Conservation (phyloP, 1,140 invertebrate species). For the Platorchestia sp. region DNA sequence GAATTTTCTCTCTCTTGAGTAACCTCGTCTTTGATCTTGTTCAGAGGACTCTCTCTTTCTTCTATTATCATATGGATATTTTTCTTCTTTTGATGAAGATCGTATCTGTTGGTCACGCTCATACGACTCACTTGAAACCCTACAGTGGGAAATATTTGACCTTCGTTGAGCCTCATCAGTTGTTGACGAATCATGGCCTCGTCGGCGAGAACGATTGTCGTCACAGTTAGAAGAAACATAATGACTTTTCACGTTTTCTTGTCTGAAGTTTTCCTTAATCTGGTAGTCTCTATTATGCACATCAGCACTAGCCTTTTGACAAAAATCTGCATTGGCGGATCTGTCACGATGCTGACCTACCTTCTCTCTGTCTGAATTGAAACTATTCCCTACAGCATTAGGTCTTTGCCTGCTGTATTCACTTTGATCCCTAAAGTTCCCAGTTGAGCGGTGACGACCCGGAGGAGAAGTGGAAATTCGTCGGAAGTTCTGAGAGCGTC, state of each 20-base stretch:
- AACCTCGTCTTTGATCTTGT: not conserved
- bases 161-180: not conserved
- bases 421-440: not conserved
- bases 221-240: not conserved
- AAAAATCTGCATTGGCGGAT: no score
- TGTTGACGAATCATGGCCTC: not conserved
- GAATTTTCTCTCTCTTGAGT: not conserved
- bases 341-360: no score
- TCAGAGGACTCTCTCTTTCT: not conserved
- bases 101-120: not conserved
- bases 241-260: not conserved
- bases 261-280: not conserved
- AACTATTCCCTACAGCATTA: no score
- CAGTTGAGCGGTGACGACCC: not conserved
- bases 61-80: not conserved
- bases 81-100: not conserved
- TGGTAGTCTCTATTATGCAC: no score
- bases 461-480: not conserved
- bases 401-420: not conserved
- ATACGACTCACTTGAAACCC: not conserved
- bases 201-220: not conserved
- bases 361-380: no score
- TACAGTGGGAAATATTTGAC: not conserved
- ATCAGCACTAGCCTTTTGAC: no score
- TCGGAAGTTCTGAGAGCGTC: not conserved